Percentiles rank a stretch among this genome's conserved stretches.
Conservation (phyloP, 2,888 invertebrate species). For the Drosophila maculinotata region DNA sequence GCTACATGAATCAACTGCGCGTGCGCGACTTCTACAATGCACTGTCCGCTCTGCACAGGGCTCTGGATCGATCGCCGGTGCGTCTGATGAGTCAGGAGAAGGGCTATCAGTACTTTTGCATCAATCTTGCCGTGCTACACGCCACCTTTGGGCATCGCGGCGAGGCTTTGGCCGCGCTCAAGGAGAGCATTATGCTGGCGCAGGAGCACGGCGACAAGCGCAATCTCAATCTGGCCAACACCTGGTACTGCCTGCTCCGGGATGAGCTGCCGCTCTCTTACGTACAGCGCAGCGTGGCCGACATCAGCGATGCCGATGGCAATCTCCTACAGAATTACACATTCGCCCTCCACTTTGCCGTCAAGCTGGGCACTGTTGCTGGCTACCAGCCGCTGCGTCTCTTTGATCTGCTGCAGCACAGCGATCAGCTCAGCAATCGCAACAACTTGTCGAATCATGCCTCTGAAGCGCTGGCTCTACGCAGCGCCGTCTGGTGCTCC, state of each 20-base stretch:
- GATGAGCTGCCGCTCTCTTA: slow-evolving; percentile 75
- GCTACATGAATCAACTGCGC: slow-evolving; percentile 94
- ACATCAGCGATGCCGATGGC: slow-evolving; percentile 85
- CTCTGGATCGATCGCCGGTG: slow-evolving; percentile 91
- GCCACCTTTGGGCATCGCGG: slow-evolving; percentile 91
- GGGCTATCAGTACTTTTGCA: slow-evolving; percentile 93
- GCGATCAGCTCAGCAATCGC: slow-evolving; percentile 94
- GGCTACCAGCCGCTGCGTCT: slow-evolving; percentile 84
- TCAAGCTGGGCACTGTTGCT: slow-evolving; percentile 89
- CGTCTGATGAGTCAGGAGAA: slow-evolving; percentile 90
- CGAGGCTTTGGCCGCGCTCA: slow-evolving; percentile 92
- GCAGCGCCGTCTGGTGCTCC: slow-evolving; percentile 94
- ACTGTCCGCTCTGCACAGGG: slow-evolving; percentile 85
- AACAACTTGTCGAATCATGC: slow-evolving; percentile 93
- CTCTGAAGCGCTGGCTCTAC: slow-evolving; percentile 92
- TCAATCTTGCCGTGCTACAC: slow-evolving; percentile 95
- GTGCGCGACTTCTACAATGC: slow-evolving; percentile 92
- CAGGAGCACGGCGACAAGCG: slow-evolving; percentile 95
- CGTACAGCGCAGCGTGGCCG: slow-evolving; percentile 83
- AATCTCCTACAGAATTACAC: slow-evolving; percentile 90
- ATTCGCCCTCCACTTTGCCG: slow-evolving; percentile 90
- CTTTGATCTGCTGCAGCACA: slow-evolving; percentile 91
- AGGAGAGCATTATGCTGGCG: slow-evolving; percentile 94
- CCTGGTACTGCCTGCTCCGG: slow-evolving; percentile 90
- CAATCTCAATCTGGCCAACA: slow-evolving; percentile 93